phyloP scores from a whole-genome alignment of 2,113 vertebrate genomes.

The Danionella cerebrum region DNA sequence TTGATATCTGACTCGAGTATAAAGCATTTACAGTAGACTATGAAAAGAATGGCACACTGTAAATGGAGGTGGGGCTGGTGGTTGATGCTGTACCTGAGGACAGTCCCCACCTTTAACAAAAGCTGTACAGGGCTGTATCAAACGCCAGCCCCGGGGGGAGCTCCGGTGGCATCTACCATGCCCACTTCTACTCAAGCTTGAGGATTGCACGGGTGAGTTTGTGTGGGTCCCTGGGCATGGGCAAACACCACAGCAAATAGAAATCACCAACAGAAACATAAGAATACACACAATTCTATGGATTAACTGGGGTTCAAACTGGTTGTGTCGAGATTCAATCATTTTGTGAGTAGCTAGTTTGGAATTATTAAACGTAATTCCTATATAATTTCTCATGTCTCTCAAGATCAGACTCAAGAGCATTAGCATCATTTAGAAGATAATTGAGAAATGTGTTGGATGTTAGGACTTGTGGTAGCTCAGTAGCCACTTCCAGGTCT shows the following conservation, averaged over 20 bases:
- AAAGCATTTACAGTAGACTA: not conserved
- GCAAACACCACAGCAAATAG: conserved; percentile 29
- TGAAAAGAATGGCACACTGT: conserved; percentile 21
- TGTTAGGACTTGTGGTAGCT: no score
- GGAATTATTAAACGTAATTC: no score
- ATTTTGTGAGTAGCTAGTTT: no score
- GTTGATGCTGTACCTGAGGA: conserved; percentile 38
- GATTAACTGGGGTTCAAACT: not conserved
- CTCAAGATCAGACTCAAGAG: no score
- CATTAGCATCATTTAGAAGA: no score
- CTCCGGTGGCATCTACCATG: conserved; percentile 40
- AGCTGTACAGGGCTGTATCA: conserved; percentile 42
- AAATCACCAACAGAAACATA: conserved; percentile 11
- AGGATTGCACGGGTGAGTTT: conserved; percentile 38
- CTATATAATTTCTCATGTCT: no score
- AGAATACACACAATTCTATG: not conserved
- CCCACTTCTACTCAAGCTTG: conserved; percentile 43
- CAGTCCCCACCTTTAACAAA: conserved; percentile 48
- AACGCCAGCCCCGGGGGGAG: conserved; percentile 38
- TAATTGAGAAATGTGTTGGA: no score
- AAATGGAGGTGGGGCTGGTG: conserved; percentile 33
- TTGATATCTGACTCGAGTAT: not conserved
- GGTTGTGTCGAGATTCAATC: not conserved
- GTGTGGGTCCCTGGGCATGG: conserved; percentile 35
- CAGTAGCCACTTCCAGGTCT: no score